phyloP scores from a whole-genome alignment of 35 echinoderm and acorn worm species.

The Stichopus chloronotus region DNA sequence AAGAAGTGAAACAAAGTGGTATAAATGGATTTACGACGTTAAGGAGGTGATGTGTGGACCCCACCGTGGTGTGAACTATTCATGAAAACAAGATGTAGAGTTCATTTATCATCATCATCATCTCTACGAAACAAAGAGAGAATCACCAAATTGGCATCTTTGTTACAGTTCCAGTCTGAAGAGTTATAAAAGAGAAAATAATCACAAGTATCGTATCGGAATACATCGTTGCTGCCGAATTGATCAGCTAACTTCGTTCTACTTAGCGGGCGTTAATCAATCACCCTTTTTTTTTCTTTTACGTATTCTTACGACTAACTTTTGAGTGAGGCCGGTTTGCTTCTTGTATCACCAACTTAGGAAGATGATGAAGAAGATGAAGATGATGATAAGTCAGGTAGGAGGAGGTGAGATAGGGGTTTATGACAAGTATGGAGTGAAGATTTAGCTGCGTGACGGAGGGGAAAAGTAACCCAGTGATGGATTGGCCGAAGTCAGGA shows the following conservation, averaged over 20 bases:
- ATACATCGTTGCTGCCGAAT: background rate
- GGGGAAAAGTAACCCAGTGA: background rate
- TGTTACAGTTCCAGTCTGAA: background rate
- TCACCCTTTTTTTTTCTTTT: background rate
- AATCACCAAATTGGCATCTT: background rate
- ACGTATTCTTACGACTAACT: background rate
- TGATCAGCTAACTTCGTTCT: background rate
- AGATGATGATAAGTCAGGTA: too few species aligned
- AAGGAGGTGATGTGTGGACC: background rate
- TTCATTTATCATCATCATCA: background rate
- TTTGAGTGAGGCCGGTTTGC: background rate
- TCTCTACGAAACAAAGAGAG: background rate
- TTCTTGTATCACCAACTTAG: background rate
- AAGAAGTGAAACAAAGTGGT: background rate
- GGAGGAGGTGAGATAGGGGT: background rate
- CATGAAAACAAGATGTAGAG: background rate
- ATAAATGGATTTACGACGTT: background rate
- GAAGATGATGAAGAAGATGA: background rate
- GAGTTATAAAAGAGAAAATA: background rate
- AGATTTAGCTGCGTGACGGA: background rate
- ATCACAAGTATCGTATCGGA: background rate
- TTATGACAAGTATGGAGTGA: background rate
- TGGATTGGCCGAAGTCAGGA: background rate
- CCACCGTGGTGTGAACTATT: background rate
- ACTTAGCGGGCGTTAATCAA: background rate